These are phyloP conservation scores for Pristiophorus japonicus DNA, from an alignment of 2,113 vertebrate species.

Conservation along the genomic window DNA sequence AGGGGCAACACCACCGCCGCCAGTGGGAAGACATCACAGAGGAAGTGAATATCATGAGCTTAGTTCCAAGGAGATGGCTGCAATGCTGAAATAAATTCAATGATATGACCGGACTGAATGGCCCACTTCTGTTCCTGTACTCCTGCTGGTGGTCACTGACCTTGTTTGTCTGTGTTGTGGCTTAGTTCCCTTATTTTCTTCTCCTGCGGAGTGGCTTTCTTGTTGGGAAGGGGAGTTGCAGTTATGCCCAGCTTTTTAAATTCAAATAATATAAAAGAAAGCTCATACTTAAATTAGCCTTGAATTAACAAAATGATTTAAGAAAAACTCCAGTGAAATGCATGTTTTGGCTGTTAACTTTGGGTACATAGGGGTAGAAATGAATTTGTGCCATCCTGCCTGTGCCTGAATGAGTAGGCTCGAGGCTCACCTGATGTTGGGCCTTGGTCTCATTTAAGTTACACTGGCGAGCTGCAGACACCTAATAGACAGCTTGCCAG, in stretches of 20 bases:
- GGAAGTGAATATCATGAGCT: too few species aligned
- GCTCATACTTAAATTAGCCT: background rate
- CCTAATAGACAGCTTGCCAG: background rate
- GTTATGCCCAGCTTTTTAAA: background rate
- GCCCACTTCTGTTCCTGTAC: background rate
- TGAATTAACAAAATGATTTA: background rate
- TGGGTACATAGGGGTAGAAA: background rate
- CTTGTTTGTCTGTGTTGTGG: too few species aligned
- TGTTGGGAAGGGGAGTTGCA: background rate
- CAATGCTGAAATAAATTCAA: too few species aligned
- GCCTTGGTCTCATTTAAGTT: background rate
- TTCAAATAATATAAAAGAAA: background rate
- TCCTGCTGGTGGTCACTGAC: background rate
- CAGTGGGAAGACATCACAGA: too few species aligned
- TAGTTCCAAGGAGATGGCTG: too few species aligned
- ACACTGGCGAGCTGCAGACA: background rate
- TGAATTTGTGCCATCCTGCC: background rate
- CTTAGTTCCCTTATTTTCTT: background rate
- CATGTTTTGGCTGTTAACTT: background rate
- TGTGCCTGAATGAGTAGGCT: background rate
- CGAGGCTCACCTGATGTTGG: background rate
- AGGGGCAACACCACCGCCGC: too few species aligned
- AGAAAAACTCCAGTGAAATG: background rate
- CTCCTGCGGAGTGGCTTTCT: background rate
- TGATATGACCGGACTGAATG: background rate